Conservation (phyloP, 2,888 invertebrate genomes). For the Cartodere bifasciata region DNA sequence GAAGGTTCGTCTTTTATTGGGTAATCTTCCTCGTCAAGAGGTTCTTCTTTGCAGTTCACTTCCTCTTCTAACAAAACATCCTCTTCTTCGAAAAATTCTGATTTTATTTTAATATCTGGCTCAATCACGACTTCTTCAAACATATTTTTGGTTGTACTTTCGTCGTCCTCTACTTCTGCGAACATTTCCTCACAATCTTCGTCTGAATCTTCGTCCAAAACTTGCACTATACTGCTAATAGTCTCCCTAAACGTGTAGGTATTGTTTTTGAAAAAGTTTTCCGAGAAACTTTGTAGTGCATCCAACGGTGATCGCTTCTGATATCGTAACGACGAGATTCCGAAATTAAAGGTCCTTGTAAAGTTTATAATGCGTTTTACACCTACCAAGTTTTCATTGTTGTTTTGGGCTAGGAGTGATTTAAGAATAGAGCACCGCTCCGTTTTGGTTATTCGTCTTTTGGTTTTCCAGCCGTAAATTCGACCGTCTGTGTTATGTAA, state of each 20-base stretch:
- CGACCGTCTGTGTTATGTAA: constrained; percentile 15
- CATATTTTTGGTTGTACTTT: constrained; percentile 17
- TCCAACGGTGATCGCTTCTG: constrained; percentile 28
- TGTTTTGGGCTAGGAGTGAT: constrained; percentile 23
- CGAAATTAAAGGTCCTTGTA: constrained; percentile 31
- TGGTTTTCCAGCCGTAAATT: no score
- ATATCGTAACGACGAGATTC: no score
- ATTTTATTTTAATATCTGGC: constrained; percentile 26
- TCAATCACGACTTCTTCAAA: constrained; percentile 30
- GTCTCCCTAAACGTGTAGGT: constrained; percentile 30
- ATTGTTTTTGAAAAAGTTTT: constrained; percentile 29
- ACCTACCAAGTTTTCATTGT: constrained; percentile 22
- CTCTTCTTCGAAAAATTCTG: constrained; percentile 21
- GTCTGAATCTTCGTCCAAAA: constrained; percentile 20
- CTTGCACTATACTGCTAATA: constrained; percentile 27
- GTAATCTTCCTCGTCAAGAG: no score
- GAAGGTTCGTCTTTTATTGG: neutral
- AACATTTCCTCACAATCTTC: constrained; percentile 24
- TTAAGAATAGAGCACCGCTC: constrained; percentile 30
- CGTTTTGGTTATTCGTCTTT: constrained; percentile 31
- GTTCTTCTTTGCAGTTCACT: no score
- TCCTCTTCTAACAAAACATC: constrained; percentile 15
- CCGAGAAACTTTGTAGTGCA: constrained; percentile 28
- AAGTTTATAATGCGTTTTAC: constrained; percentile 29
- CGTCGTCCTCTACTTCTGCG: constrained; percentile 12